phyloP scores from a whole-genome alignment of 2,797 vertebrate genomes.

The Holocentrus rufus region DNA sequence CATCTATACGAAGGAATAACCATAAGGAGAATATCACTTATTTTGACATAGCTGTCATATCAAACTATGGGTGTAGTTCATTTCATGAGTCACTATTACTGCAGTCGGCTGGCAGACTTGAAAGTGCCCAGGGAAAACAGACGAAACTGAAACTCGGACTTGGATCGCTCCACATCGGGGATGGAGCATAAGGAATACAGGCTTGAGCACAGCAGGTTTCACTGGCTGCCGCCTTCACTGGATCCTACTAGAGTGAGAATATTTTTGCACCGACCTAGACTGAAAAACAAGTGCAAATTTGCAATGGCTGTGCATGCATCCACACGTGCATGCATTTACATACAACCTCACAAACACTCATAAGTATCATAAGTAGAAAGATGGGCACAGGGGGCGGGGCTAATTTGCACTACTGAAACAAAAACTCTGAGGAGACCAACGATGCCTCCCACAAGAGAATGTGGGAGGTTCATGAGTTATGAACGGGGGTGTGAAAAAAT shows the following conservation, averaged over 20 bases:
- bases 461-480: no score
- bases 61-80: conserved; percentile 18
- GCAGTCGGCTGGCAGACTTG: conserved; percentile 55
- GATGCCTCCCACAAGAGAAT: no score
- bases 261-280: conserved; percentile 14
- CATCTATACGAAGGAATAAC: no score
- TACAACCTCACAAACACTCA: no score
- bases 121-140: conserved; percentile 17
- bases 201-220: conserved; percentile 36
- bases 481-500: no score
- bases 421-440: no score
- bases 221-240: conserved; percentile 35
- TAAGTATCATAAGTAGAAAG: no score
- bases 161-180: conserved; percentile 26
- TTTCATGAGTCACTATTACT: conserved; percentile 46
- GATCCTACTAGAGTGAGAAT: conserved; percentile 24
- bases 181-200: conserved; percentile 41
- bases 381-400: no score
- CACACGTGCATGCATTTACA: no score
- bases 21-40: background rate
- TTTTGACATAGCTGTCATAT: conserved; percentile 27
- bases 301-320: no score
- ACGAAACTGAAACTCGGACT: conserved; percentile 42
- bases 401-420: no score
- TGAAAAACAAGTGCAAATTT: conserved; percentile 16